Conservation (phyloP, 2,888 invertebrate species). For the Leucania comma region DNA sequence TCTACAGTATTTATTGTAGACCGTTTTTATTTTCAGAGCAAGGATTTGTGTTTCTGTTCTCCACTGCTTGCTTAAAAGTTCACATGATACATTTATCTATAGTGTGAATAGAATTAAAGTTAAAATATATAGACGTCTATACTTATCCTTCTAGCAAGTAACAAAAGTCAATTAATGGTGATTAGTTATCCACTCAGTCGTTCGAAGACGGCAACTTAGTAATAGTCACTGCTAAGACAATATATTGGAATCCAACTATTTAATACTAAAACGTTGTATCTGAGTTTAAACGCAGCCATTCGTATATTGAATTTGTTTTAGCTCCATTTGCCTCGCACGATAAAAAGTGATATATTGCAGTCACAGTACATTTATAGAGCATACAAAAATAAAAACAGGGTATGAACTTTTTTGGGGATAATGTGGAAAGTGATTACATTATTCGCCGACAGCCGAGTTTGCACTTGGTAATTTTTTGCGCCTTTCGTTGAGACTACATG, state of each 20-base stretch:
- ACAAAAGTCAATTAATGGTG: constrained; percentile 44
- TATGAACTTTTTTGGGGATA: constrained; percentile 55
- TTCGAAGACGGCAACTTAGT: constrained; percentile 31
- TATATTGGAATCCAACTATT: constrained; percentile 43
- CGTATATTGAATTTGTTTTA: constrained; percentile 40
- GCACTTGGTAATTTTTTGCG: constrained; percentile 75
- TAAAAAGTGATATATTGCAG: constrained; percentile 56
- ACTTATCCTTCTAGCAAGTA: constrained; percentile 23
- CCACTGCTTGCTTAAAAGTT: not conserved
- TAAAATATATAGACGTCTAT: constrained; percentile 22
- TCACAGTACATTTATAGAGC: constrained; percentile 40
- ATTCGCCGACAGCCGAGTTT: constrained; percentile 67
- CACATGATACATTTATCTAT: not conserved
- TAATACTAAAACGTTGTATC: constrained; percentile 18
- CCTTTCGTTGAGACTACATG: constrained; percentile 67
- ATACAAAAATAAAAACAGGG: constrained; percentile 42
- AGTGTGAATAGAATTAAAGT: constrained; percentile 5
- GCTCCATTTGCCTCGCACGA: constrained; percentile 45
- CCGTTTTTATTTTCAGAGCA: no score
- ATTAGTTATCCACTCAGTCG: constrained; percentile 41
- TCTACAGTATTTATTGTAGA: no score
- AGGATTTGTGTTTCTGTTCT: no score
- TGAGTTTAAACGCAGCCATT: constrained; percentile 40
- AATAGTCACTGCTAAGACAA: constrained; percentile 35
- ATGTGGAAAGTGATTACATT: constrained; percentile 74